phyloP scores from a whole-genome alignment of 2,888 invertebrate species.

The Trimorus sp. region DNA sequence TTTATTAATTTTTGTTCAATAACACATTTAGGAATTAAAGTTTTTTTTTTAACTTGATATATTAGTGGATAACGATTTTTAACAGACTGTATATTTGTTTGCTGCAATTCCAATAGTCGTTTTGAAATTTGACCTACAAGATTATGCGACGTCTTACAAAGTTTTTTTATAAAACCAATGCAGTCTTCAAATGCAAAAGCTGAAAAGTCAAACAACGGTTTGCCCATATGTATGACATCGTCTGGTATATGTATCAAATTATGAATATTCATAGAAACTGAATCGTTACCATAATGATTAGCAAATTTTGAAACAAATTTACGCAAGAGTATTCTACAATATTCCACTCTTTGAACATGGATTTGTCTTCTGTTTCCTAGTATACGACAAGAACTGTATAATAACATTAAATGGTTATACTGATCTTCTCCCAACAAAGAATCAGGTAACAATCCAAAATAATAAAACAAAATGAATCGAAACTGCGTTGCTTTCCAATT shows the following conservation, averaged over 20 bases:
- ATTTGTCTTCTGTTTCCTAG: conserved; percentile 31
- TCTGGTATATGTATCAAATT: conserved; percentile 63
- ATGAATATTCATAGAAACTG: conserved; percentile 61
- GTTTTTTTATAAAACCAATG: conserved; percentile 60
- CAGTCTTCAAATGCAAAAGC: conserved; percentile 66
- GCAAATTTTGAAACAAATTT: conserved; percentile 48
- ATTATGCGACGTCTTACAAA: conserved; percentile 27
- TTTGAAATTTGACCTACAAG: conserved; percentile 20
- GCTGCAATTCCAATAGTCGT: conserved; percentile 9
- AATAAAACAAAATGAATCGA: conserved; percentile 60
- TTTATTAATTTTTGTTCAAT: too few species aligned
- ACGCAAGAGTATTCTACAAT: conserved; percentile 43
- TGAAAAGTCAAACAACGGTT: conserved; percentile 52
- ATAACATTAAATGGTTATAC: conserved; percentile 45
- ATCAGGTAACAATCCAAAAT: conserved; percentile 49
- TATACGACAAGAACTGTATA: conserved; percentile 55
- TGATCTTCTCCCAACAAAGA: conserved; percentile 9
- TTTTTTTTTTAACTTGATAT: too few species aligned
- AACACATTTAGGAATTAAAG: too few species aligned
- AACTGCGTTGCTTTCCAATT: conserved; percentile 68
- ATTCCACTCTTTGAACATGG: conserved; percentile 23
- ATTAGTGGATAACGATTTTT: too few species aligned
- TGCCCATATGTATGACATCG: conserved; percentile 56
- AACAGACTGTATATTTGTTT: too few species aligned
- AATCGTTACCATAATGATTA: conserved; percentile 56